Percentiles rank a stretch among this genome's conserved stretches.
Evolutionary conservation across 2,888 invertebrate species (phyloP).

Genomic region (Sabatieria punctata): DNA sequence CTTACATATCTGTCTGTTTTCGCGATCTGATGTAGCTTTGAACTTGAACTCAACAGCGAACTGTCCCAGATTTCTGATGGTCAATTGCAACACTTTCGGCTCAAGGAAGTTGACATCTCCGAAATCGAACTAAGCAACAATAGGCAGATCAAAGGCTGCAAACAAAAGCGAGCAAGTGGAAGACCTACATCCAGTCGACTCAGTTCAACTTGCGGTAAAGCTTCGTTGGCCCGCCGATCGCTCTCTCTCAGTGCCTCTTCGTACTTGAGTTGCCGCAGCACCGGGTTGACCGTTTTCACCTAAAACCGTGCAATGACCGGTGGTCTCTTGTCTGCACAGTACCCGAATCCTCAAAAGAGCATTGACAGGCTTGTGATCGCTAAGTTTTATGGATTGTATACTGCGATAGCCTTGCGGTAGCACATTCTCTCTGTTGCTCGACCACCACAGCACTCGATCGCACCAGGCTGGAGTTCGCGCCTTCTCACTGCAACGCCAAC

Average conservation of each 20-base stretch:
- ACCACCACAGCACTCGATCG: constrained; percentile 83
- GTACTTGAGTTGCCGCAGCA: too few relatives aligned
- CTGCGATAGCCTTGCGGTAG: constrained; percentile 59
- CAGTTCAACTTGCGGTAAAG: too few relatives aligned
- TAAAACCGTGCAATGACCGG: too few relatives aligned
- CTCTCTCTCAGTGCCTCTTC: too few relatives aligned
- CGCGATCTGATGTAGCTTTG: too few relatives aligned
- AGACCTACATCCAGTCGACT: too few relatives aligned
- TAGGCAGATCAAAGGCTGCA: too few relatives aligned
- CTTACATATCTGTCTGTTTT: not conserved
- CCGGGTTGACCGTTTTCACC: too few relatives aligned
- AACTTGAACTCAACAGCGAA: too few relatives aligned
- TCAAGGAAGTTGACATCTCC: constrained; percentile 70
- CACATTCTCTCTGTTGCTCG: constrained; percentile 45
- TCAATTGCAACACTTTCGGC: constrained; percentile 57
- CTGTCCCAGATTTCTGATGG: constrained; percentile 43
- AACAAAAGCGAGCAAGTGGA: too few relatives aligned
- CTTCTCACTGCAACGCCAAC: constrained; percentile 54
- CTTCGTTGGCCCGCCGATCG: too few relatives aligned
- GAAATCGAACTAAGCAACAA: constrained; percentile 48
- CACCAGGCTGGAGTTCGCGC: constrained; percentile 92
- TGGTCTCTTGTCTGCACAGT: constrained; percentile 62
- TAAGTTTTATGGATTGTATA: constrained; percentile 63
- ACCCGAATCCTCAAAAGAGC: constrained; percentile 60
- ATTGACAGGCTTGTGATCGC: constrained; percentile 84